phyloP scores from a whole-genome alignment of 2,797 vertebrate genomes.

The Cetoscarus ocellatus region DNA sequence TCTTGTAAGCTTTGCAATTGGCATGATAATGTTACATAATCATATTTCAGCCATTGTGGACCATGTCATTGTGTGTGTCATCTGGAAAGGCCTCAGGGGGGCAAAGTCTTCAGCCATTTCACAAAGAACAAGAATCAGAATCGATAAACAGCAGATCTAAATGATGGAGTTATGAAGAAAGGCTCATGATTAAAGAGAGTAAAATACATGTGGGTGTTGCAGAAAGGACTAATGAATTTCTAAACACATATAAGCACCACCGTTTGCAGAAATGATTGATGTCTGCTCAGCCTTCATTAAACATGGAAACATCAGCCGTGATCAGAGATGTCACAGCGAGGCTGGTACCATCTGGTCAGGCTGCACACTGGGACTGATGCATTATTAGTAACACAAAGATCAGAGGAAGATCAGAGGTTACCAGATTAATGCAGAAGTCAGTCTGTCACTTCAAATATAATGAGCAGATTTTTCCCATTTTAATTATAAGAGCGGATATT shows the following conservation, averaged over 20 bases:
- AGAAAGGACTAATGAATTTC: background rate
- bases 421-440: slow-evolving; percentile 8
- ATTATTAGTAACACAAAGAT: slow-evolving; percentile 43
- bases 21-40: slow-evolving; percentile 67
- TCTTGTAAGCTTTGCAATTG: slow-evolving; percentile 29
- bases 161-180: background rate
- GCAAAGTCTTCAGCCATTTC: slow-evolving; percentile 28
- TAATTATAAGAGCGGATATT: background rate
- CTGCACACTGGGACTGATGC: slow-evolving; percentile 18
- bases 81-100: slow-evolving; percentile 36
- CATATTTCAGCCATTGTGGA: slow-evolving; percentile 48
- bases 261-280: background rate
- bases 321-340: slow-evolving; percentile 19
- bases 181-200: background rate
- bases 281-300: slow-evolving; percentile 9
- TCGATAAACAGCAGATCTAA: background rate
- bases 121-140: slow-evolving; percentile 3
- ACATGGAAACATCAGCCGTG: slow-evolving; percentile 25
- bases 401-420: slow-evolving; percentile 17
- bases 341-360: slow-evolving; percentile 29
- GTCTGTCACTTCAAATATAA: background rate
- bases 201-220: background rate
- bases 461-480: background rate
- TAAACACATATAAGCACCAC: slow-evolving; percentile 1
- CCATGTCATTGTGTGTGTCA: slow-evolving; percentile 19